These are phyloP conservation scores for Ispidina lecontei DNA, from an alignment of 2,797 vertebrate species.

Conservation along the genomic window DNA sequence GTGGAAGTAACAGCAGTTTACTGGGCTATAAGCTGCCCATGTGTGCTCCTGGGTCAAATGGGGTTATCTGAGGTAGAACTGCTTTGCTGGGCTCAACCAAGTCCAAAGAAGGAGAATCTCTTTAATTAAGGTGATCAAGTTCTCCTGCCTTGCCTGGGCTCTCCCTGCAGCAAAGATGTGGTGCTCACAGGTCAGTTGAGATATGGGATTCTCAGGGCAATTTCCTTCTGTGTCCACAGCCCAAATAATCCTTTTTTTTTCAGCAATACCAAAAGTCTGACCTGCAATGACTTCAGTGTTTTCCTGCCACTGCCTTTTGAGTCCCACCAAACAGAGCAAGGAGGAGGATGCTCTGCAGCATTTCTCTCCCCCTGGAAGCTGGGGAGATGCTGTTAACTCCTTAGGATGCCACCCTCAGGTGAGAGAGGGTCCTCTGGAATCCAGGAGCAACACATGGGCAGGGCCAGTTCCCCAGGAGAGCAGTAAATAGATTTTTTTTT, in stretches of 20 bases:
- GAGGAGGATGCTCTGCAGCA: not conserved
- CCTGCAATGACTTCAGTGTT: accelerated
- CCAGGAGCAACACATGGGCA: not conserved
- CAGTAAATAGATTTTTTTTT: not conserved
- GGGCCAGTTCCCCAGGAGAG: not conserved
- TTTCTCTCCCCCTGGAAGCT: not conserved
- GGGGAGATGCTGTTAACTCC: not conserved
- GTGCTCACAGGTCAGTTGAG: not conserved
- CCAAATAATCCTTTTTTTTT: not conserved
- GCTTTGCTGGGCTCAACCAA: not conserved
- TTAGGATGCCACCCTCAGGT: not conserved
- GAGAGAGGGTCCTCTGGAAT: accelerated
- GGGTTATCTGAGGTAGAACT: not conserved
- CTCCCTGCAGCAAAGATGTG: not conserved
- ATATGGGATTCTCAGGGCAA: not conserved
- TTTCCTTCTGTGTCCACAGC: accelerated
- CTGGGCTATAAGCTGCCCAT: not conserved
- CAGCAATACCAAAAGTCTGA: not conserved
- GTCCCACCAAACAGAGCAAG: not conserved
- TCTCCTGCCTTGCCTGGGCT: not conserved
- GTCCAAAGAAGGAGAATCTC: not conserved
- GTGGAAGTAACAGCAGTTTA: accelerated
- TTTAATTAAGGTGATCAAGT: not conserved
- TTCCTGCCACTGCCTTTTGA: not conserved
- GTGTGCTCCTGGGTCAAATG: not conserved